phyloP scores from a whole-genome alignment of 2,113 vertebrate genomes.

The Neodontobutis hainanensis region DNA sequence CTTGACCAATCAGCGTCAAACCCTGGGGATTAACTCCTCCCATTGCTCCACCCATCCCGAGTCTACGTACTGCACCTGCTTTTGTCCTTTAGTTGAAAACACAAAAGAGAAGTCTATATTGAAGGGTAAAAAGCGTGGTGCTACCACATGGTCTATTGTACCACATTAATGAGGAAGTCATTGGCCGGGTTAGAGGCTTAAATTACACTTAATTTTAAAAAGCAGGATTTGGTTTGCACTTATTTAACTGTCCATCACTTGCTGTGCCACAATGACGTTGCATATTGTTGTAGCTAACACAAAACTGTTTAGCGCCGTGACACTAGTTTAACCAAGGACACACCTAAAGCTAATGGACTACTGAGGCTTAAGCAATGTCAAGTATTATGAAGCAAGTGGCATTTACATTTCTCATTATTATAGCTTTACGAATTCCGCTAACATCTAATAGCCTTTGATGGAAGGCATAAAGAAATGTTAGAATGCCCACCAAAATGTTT shows the following conservation, averaged over 20 bases:
- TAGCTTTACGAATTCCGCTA: no score
- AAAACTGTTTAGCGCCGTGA: no score
- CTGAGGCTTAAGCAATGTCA: no score
- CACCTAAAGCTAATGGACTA: no score
- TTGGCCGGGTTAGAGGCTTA: not conserved
- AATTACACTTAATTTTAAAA: not conserved
- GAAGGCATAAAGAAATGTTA: no score
- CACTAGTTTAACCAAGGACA: no score
- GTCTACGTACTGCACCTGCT: conserved; percentile 74
- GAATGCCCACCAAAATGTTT: no score
- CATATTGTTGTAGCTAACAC: no score
- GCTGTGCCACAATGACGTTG: not conserved
- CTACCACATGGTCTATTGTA: conserved; percentile 32
- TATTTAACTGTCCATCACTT: not conserved
- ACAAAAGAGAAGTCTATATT: conserved; percentile 63
- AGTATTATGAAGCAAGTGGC: no score
- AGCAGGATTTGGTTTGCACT: not conserved
- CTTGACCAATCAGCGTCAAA: conserved; percentile 42
- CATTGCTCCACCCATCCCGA: conserved; percentile 31
- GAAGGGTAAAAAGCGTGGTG: conserved; percentile 14
- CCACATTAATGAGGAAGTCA: conserved; percentile 24
- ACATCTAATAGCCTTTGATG: no score
- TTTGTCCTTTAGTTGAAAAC: conserved; percentile 70
- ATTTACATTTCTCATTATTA: no score
- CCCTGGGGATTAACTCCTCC: conserved; percentile 24